Evolutionary conservation across 2,888 invertebrate species (phyloP).

Genomic region (Clunio marinus): DNA sequence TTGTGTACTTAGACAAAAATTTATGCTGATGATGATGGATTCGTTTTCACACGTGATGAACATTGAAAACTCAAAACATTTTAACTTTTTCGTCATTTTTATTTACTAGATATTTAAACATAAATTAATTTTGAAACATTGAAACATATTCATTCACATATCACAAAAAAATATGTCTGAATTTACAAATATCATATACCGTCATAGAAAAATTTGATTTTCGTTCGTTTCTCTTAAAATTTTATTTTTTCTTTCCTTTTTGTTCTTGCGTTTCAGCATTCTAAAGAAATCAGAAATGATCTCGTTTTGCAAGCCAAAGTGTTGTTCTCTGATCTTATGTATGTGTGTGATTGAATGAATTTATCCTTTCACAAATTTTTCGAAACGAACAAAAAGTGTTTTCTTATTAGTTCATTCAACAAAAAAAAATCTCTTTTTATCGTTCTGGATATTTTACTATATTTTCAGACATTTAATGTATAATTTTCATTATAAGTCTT

Average conservation of each 20-base stretch:
- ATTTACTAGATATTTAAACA: conserved; percentile 37
- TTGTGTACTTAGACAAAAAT: not conserved
- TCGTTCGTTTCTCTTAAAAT: too few species aligned
- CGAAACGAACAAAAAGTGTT: not conserved
- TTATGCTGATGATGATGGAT: too few species aligned
- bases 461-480: conserved; percentile 23
- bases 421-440: too few species aligned
- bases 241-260: not conserved
- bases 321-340: not conserved
- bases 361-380: too few species aligned
- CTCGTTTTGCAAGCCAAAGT: not conserved
- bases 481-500: not conserved
- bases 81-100: conserved; percentile 27
- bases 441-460: conserved; percentile 13
- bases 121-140: conserved; percentile 39
- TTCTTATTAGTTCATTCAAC: too few species aligned
- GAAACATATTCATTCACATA: conserved; percentile 39
- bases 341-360: too few species aligned
- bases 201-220: conserved; percentile 37
- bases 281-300: not conserved
- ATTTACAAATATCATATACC: conserved; percentile 35
- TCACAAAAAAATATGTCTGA: conserved; percentile 39
- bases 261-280: not conserved
- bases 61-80: not conserved
- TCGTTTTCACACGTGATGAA: not conserved